These are phyloP conservation scores for Amphiprion ocellaris DNA, from an alignment of 2,113 vertebrate genomes.

Conservation along the genomic window DNA sequence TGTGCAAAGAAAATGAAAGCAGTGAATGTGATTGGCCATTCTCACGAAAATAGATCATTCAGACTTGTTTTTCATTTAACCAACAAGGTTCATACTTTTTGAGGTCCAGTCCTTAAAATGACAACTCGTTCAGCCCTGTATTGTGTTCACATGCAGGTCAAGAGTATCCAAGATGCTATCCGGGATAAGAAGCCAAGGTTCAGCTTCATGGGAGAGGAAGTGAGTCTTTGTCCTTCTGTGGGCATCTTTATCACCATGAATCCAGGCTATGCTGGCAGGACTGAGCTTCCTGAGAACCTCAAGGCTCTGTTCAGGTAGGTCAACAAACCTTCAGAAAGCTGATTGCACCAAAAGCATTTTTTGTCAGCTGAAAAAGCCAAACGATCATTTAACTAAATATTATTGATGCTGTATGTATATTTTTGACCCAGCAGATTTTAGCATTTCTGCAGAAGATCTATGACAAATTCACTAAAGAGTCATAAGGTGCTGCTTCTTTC, in stretches of 20 bases:
- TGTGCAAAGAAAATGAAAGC: no score
- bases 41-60: no score
- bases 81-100: neutral
- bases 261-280: slow-evolving; percentile 95
- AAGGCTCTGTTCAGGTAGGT: slow-evolving; percentile 95
- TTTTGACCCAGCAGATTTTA: no score
- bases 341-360: no score
- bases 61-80: no score
- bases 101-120: neutral
- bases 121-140: neutral
- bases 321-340: neutral
- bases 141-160: slow-evolving; percentile 85
- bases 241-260: slow-evolving; percentile 99
- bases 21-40: no score
- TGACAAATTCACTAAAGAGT: no score
- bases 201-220: slow-evolving; percentile 95
- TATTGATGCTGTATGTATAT: no score
- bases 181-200: slow-evolving; percentile 93
- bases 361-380: no score
- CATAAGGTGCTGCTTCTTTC: no score
- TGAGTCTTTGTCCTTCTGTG: slow-evolving; percentile 90
- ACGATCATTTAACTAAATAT: no score
- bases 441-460: no score
- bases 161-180: slow-evolving; percentile 96
- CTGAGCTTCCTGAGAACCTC: slow-evolving; percentile 96